Evolutionary conservation across 2,113 vertebrate species (phyloP).

Genomic region (Nicator chloris): DNA sequence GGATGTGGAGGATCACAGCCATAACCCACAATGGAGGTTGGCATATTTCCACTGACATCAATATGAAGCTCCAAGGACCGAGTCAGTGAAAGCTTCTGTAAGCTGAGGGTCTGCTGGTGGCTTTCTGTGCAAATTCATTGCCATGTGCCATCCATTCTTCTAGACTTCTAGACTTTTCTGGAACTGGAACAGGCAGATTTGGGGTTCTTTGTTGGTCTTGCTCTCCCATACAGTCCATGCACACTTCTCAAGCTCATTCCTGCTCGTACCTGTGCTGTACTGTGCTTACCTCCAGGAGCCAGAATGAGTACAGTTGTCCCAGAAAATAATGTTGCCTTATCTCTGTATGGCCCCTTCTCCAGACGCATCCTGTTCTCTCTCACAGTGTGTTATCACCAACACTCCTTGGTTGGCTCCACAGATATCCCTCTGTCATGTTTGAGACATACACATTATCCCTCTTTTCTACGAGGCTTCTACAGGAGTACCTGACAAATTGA

Average conservation of each 20-base stretch:
- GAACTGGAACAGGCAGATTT: not conserved
- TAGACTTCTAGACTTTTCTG: not conserved
- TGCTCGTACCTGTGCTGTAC: not conserved
- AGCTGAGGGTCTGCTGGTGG: not conserved
- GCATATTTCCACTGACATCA: not conserved
- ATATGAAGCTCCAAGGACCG: accelerated
- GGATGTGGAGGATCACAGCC: not conserved
- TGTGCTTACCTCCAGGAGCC: not conserved
- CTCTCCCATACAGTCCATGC: not conserved
- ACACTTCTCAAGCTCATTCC: not conserved
- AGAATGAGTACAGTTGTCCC: accelerated
- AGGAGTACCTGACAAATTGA: not conserved
- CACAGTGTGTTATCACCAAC: not conserved
- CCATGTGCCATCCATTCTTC: not conserved
- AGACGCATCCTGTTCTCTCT: not conserved
- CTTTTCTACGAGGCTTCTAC: not conserved
- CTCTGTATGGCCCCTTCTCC: not conserved
- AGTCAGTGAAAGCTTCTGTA: not conserved
- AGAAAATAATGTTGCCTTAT: not conserved
- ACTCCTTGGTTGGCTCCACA: not conserved
- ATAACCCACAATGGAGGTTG: not conserved
- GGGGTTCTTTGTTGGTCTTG: not conserved
- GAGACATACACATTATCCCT: not conserved
- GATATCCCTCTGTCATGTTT: not conserved
- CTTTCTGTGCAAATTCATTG: not conserved